phyloP scores from a whole-genome alignment of 2,797 vertebrate genomes.

The Acrossocheilus wenchowensis region DNA sequence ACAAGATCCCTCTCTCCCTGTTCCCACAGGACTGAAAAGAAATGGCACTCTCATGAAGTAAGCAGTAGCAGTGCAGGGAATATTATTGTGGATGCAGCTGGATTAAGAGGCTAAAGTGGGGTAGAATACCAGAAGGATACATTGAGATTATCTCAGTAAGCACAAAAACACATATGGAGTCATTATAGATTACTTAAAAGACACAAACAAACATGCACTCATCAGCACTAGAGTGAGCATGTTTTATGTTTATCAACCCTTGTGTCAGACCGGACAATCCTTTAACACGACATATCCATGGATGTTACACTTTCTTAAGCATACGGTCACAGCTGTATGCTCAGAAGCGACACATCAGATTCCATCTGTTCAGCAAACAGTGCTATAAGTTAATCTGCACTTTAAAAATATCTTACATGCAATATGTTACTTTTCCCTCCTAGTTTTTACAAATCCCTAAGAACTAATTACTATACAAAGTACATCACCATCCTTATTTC shows the following conservation, averaged over 20 bases:
- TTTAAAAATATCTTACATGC: slow-evolving; percentile 25
- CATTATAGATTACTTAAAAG: slow-evolving; percentile 38
- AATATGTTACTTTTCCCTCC: slow-evolving; percentile 25
- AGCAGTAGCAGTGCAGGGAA: not conserved
- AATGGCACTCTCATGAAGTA: not conserved
- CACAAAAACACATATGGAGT: slow-evolving; percentile 42
- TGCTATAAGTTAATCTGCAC: slow-evolving; percentile 28
- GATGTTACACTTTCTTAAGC: slow-evolving; percentile 22
- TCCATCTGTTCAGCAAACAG: slow-evolving; percentile 17
- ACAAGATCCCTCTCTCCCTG: not conserved
- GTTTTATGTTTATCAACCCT: not conserved
- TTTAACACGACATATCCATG: not conserved
- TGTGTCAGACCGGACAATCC: slow-evolving; percentile 25
- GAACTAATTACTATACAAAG: slow-evolving; percentile 10
- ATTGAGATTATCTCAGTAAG: slow-evolving; percentile 40
- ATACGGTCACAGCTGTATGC: not conserved
- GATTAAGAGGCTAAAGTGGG: slow-evolving; percentile 28
- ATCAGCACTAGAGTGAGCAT: slow-evolving; percentile 11
- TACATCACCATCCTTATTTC: not conserved
- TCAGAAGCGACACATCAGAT: not conserved
- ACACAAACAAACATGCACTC: slow-evolving; percentile 23
- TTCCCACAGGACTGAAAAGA: slow-evolving; percentile 2
- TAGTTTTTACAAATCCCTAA: slow-evolving; percentile 26
- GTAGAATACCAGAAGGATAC: slow-evolving; percentile 14
- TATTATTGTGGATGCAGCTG: slow-evolving; percentile 11